Base-by-base conservation (phyloP, 2,888 invertebrate species). In the Sphaerophoria taeniata region DNA sequence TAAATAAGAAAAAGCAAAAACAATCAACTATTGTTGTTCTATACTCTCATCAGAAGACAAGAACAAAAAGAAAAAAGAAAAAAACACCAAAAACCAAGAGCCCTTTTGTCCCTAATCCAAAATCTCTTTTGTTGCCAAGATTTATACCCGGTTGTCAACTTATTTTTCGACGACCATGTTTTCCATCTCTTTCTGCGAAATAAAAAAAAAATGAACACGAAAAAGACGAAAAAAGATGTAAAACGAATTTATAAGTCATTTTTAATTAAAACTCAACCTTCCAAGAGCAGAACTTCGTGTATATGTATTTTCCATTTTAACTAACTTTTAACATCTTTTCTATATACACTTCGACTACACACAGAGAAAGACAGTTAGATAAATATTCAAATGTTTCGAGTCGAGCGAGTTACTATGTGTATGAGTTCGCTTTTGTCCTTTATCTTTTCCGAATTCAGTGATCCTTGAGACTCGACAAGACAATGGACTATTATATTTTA, bases 401-500 rank as follows among this genome's bases (percentile, higher is more conserved):
- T 67, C 24, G 36, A 34, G 39, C 39, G 11, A n/a, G 12, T 51
- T 1, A 7, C 3, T n/a, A 5, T 36, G 34, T 14, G 6, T 51
- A 36, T 36, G 7, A 12, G 63, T 34, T 5, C 16, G 34, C 47
- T 63, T 73, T 78, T 69, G 73, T 76, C 33, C 65, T 39, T 56
- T 33, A 33, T 43, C 55, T 49, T 51, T 47, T 70, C 70, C 16
- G 12, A 69, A 63, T 55, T 39, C 76, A 67, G 36, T 71, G 75
- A 71, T 72, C 80, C 80, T 76, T 84, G 75, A 84, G 71, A 75
- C 80, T 47, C 67, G 11, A 67, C 79, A 51, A 74, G 70, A 79
- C 70, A 75, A 76, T 76, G 71, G 76, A 63, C 51, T 60, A 75
- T 71, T 72, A 76, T 80, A 80, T 67, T 80, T 80, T 80, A 69